Evolutionary conservation across 2,888 invertebrate genomes (phyloP).

Genomic region (Halictus quadricinctus): DNA sequence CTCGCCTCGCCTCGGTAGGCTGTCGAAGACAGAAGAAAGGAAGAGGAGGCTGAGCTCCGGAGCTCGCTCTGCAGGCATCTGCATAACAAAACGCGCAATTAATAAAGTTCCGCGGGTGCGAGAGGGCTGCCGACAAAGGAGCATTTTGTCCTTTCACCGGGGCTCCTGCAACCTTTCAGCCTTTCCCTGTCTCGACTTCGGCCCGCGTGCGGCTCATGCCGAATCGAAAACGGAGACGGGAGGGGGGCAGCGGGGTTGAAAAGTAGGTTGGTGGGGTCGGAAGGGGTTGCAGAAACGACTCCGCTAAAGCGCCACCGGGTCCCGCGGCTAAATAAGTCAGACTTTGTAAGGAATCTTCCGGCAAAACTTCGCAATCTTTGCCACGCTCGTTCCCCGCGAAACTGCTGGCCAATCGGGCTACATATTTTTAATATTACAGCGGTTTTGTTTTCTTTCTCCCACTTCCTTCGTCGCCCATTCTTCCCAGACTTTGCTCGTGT

Average conservation of each 20-base stretch:
- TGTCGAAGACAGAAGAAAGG: conserved; percentile 42
- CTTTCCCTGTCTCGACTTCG: conserved; percentile 12
- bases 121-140: conserved; percentile 78
- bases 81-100: conserved; percentile 82
- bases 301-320: conserved; percentile 45
- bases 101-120: conserved; percentile 79
- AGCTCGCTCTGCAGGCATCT: conserved; percentile 74
- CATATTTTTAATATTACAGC: conserved; percentile 54
- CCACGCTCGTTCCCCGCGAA: conserved; percentile 47
- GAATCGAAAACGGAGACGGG: conserved; percentile 11
- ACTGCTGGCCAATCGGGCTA: conserved; percentile 38
- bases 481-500: neutral
- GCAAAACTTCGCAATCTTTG: conserved; percentile 76
- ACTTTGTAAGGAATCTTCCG: conserved; percentile 76
- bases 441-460: neutral
- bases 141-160: conserved; percentile 79
- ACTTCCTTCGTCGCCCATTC: neutral
- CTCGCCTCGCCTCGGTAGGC: conserved; percentile 23
- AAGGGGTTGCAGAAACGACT: conserved; percentile 34
- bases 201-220: conserved; percentile 26
- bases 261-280: conserved; percentile 33
- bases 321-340: conserved; percentile 77
- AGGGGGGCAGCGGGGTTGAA: neutral
- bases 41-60: conserved; percentile 1
- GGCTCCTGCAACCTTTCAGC: conserved; percentile 53